Conservation (phyloP, 1,140 invertebrate species). For the Chrysoperla carnea region DNA sequence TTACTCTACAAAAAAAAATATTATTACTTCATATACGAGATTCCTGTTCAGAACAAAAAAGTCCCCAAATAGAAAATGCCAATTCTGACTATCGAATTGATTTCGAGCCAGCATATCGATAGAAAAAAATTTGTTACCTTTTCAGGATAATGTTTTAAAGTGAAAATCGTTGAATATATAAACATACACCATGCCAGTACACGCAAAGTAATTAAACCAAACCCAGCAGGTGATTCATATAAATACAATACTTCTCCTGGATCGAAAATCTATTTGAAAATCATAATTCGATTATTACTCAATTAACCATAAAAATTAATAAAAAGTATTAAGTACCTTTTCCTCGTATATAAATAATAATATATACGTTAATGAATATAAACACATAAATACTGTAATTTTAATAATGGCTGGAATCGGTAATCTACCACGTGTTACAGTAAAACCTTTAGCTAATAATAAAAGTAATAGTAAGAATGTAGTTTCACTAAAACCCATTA, state of each 20-base stretch:
- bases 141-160: constrained; percentile 64
- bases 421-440: constrained; percentile 67
- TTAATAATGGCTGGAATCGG: constrained; percentile 48
- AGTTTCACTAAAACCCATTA: constrained; percentile 52
- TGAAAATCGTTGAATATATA: constrained; percentile 63
- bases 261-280: constrained; percentile 54
- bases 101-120: neutral
- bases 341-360: constrained; percentile 63
- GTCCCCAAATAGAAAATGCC: too few relatives aligned
- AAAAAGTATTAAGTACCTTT: constrained; percentile 30
- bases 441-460: constrained; percentile 76
- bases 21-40: too few relatives aligned
- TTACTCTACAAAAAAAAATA: constrained; percentile 46
- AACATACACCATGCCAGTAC: constrained; percentile 72
- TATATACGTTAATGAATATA: constrained; percentile 50
- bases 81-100: constrained; percentile 1
- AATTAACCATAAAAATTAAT: constrained; percentile 1
- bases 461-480: constrained; percentile 61
- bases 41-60: too few relatives aligned
- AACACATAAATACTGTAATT: constrained; percentile 61
- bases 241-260: constrained; percentile 75
- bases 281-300: constrained; percentile 5
- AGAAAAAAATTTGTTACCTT: constrained; percentile 33
- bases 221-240: constrained; percentile 78
- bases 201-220: constrained; percentile 59